phyloP scores from a whole-genome alignment of 2,888 invertebrate genomes.

The Dione vanillae region DNA sequence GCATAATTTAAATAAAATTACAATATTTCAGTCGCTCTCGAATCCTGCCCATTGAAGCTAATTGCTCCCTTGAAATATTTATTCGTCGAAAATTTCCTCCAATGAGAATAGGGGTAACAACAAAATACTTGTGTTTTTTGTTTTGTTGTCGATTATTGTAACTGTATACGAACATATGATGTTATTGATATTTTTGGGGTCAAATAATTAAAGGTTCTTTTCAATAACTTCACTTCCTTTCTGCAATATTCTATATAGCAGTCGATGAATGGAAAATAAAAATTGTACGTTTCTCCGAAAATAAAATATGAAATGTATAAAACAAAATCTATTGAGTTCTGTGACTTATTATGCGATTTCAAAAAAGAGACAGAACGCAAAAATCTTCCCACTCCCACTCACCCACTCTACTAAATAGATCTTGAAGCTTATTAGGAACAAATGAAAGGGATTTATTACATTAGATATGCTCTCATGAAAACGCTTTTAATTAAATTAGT shows the following conservation, averaged over 20 bases:
- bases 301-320: no score
- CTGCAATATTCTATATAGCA: no score
- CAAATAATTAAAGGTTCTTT: no score
- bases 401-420: neutral
- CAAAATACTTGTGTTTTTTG: neutral
- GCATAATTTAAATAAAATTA: slow-evolving; percentile 25
- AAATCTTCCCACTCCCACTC: no score
- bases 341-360: no score
- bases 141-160: neutral
- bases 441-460: neutral
- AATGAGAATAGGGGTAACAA: neutral
- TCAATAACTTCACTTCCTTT: no score
- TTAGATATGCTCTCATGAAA: neutral
- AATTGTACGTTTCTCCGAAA: no score
- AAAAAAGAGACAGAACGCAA: no score
- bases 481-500: slow-evolving; percentile 2
- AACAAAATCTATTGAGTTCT: no score
- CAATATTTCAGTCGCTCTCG: slow-evolving; percentile 20
- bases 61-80: slow-evolving; percentile 24
- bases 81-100: slow-evolving; percentile 7
- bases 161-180: no score
- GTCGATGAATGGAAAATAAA: no score
- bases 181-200: no score
- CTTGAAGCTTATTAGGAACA: neutral
- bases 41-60: slow-evolving; percentile 18